phyloP scores from a whole-genome alignment of 1,140 invertebrate genomes.

The roundworm (Caenorhabditis elegans) region DNA sequence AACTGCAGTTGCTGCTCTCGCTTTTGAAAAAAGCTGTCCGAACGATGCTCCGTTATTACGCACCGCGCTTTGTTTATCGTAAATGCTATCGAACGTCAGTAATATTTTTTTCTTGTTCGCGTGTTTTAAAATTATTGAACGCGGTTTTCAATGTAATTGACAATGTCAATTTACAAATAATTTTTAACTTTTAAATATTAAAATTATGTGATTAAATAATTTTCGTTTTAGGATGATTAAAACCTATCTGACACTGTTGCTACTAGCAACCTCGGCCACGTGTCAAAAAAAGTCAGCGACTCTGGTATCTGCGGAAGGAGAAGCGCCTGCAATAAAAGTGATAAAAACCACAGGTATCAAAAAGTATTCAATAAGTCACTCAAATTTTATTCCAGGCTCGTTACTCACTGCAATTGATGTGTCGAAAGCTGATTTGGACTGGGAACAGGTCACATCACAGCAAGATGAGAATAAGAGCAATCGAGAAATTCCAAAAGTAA shows the following conservation, averaged over 20 bases:
- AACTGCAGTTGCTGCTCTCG: too few relatives aligned
- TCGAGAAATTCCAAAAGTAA: background rate
- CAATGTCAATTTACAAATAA: too few relatives aligned
- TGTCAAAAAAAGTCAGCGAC: background rate
- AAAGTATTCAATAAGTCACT: background rate
- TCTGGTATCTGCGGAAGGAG: constrained; percentile 6
- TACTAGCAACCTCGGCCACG: constrained; percentile 12
- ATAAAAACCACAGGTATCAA: background rate
- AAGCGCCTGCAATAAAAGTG: constrained; percentile 6
- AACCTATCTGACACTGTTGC: background rate
- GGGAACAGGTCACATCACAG: background rate
- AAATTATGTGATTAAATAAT: background rate
- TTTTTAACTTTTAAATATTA: background rate
- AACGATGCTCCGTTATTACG: constrained; percentile 13
- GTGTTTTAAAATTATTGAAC: too few relatives aligned
- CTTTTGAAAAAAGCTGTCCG: too few relatives aligned
- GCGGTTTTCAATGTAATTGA: too few relatives aligned
- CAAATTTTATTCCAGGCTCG: background rate
- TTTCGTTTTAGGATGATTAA: background rate
- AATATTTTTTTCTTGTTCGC: background rate
- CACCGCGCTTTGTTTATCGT: background rate
- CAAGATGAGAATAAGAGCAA: background rate
- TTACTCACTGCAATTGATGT: constrained; percentile 11
- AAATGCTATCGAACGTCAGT: constrained; percentile 25
- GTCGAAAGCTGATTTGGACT: background rate